These are phyloP conservation scores for Temnothorax unifasciatus DNA, from an alignment of 2,888 invertebrate species.

Conservation along the genomic window DNA sequence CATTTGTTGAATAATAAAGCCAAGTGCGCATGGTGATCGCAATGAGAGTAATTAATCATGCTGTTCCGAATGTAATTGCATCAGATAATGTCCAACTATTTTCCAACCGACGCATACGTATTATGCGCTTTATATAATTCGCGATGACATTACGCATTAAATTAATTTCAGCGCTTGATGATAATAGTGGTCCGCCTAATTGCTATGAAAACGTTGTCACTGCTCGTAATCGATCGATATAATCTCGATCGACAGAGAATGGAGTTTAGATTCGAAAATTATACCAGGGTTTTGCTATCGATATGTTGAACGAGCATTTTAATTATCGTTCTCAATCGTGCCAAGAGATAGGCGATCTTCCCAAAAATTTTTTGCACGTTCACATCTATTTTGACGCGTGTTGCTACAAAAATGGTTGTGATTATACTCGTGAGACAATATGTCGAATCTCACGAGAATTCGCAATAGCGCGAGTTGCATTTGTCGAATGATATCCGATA, in stretches of 20 bases:
- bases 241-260: not conserved
- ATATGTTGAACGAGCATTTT: not conserved
- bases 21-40: not conserved
- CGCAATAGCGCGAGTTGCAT: constrained; percentile 16
- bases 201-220: not conserved
- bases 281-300: not conserved
- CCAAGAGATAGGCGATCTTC: not conserved
- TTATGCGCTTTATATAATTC: constrained; percentile 31
- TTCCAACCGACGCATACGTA: constrained; percentile 13
- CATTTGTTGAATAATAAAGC: constrained; percentile 31
- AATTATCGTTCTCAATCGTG: not conserved
- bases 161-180: constrained; percentile 25
- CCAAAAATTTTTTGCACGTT: not conserved
- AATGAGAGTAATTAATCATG: constrained; percentile 34
- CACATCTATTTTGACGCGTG: not conserved
- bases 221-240: not conserved
- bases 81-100: constrained; percentile 33
- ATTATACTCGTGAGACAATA: not conserved
- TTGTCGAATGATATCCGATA: constrained; percentile 42
- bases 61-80: constrained; percentile 30
- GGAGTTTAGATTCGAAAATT: not conserved
- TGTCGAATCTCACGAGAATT: not conserved
- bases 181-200: not conserved
- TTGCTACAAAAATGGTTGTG: not conserved
- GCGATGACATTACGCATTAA: constrained; percentile 19